Evolutionary conservation across 2,113 vertebrate species (phyloP).

Genomic region (Brachypteracias leptosomus): DNA sequence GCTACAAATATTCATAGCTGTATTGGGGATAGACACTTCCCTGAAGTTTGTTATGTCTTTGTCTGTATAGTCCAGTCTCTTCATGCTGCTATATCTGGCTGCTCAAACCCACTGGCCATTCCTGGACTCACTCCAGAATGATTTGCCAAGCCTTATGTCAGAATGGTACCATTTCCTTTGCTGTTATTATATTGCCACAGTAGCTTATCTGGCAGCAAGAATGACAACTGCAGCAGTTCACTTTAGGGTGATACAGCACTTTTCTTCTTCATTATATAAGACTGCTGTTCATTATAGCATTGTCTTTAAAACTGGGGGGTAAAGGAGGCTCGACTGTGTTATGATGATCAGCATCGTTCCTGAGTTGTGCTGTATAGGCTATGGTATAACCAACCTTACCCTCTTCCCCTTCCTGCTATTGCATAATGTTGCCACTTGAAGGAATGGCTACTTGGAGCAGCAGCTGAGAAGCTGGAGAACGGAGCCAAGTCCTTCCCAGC

Average conservation of each 20-base stretch:
- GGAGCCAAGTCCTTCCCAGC: background rate
- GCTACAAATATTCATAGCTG: background rate
- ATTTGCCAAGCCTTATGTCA: constrained; percentile 1
- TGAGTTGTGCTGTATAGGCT: background rate
- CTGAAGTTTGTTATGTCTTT: background rate
- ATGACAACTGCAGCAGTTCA: background rate
- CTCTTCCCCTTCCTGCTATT: background rate
- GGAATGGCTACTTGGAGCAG: background rate
- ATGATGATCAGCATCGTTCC: background rate
- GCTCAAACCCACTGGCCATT: background rate
- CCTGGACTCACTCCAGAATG: background rate
- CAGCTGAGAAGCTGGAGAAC: background rate
- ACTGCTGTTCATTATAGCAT: background rate
- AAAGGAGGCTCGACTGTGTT: background rate
- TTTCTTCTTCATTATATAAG: background rate
- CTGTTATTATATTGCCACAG: background rate
- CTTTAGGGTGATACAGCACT: background rate
- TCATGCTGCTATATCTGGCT: background rate
- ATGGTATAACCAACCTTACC: background rate
- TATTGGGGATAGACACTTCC: background rate
- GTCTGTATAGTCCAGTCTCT: background rate
- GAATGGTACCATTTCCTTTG: background rate
- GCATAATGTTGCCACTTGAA: background rate
- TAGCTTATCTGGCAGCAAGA: background rate
- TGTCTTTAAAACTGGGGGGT: background rate